These are phyloP conservation scores for Beroe forskalii DNA, from an alignment of 37 sponge, comb jelly and placozoan genomes.

Conservation along the genomic window DNA sequence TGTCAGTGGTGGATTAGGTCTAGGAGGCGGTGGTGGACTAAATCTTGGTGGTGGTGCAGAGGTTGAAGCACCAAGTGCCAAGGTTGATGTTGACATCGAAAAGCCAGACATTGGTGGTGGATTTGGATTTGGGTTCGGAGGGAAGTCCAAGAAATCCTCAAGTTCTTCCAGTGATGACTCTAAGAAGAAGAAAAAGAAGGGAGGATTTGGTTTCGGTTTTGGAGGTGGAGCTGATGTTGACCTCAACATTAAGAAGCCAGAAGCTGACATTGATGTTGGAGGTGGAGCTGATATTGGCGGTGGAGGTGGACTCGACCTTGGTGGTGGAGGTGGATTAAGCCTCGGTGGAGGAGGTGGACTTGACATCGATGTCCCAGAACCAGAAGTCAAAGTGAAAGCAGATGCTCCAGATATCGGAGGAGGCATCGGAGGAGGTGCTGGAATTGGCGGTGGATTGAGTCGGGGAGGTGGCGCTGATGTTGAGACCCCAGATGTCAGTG, in stretches of 20 bases:
- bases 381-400: conserved; percentile 20
- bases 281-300: conserved; percentile 18
- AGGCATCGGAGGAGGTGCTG: background rate
- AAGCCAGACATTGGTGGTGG: background rate
- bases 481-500: background rate
- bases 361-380: background rate
- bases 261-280: conserved; percentile 20
- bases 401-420: background rate
- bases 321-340: background rate
- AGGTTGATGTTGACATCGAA: no score
- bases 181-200: conserved; percentile 58
- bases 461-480: background rate
- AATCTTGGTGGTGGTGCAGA: background rate
- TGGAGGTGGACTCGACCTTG: background rate
- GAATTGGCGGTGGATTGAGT: background rate
- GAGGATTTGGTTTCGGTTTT: conserved; percentile 28
- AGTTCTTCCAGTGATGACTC: conserved; percentile 49
- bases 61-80: no score
- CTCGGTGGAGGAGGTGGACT: background rate
- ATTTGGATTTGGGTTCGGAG: background rate
- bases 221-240: conserved; percentile 38
- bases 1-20: no score
- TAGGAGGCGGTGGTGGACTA: background rate
- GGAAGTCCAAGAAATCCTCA: background rate
- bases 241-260: background rate